Conservation (phyloP, 2,113 vertebrate species). For the Lucifuga dentata region DNA sequence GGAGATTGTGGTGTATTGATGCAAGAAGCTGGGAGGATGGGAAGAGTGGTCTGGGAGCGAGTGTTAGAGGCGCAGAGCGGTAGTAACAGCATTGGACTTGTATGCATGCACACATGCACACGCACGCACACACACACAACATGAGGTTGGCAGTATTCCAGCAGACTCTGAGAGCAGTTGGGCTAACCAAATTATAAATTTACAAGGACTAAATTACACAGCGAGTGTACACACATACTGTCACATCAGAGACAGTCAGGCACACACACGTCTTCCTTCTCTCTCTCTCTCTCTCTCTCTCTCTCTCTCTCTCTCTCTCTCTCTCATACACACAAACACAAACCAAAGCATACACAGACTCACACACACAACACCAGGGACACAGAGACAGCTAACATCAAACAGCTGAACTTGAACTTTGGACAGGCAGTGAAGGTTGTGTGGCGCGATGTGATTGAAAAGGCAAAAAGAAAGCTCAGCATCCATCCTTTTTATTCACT, state of each 20-base stretch:
- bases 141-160: slow-evolving; percentile 75
- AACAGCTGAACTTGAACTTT: slow-evolving; percentile 67
- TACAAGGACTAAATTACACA: slow-evolving; percentile 78
- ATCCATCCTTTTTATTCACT: slow-evolving; percentile 21
- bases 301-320: slow-evolving; percentile 3
- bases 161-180: slow-evolving; percentile 72
- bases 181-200: slow-evolving; percentile 78
- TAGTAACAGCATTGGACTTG: slow-evolving; percentile 28
- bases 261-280: slow-evolving; percentile 32
- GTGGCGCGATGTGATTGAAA: slow-evolving; percentile 56
- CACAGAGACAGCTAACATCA: slow-evolving; percentile 54
- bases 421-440: slow-evolving; percentile 54
- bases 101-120: slow-evolving; percentile 30
- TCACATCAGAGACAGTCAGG: slow-evolving; percentile 63
- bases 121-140: slow-evolving; percentile 39
- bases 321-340: neutral
- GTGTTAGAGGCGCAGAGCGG: slow-evolving; percentile 16
- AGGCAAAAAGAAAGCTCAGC: slow-evolving; percentile 26
- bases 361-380: slow-evolving; percentile 41
- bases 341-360: slow-evolving; percentile 5
- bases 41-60: slow-evolving; percentile 35
- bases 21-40: slow-evolving; percentile 42
- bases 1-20: slow-evolving; percentile 58
- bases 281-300: slow-evolving; percentile 9
- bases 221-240: slow-evolving; percentile 69